A percentile compares a stretch with the other conserved stretches of the same genome.
These are phyloP conservation scores for Zygogramma bicolorata DNA, from an alignment of 2,888 invertebrate genomes.

Conservation along the genomic window DNA sequence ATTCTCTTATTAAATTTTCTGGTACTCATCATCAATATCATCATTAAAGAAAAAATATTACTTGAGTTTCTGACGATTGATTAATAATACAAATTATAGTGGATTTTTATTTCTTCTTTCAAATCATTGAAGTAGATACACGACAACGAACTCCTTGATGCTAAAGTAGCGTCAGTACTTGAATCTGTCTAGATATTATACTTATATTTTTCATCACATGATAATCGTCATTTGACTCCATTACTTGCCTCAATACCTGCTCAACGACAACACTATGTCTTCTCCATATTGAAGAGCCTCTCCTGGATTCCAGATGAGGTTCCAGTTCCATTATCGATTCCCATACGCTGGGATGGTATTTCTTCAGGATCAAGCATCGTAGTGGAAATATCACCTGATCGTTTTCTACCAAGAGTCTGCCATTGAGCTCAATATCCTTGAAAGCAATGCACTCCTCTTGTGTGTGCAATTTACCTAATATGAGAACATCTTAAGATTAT, in stretches of 20 bases:
- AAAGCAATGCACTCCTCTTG: conserved; percentile 51
- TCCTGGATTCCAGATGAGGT: conserved; percentile 73
- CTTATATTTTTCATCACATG: too few species aligned
- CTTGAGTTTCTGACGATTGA: too few species aligned
- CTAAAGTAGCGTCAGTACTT: too few species aligned
- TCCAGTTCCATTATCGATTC: conserved; percentile 70
- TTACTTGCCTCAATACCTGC: conserved; percentile 63
- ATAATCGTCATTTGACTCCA: not conserved
- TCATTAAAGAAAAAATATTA: too few species aligned
- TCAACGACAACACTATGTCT: conserved; percentile 73
- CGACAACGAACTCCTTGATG: too few species aligned
- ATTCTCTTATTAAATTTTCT: too few species aligned
- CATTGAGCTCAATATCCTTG: conserved; percentile 40
- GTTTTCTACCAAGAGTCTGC: conserved; percentile 46
- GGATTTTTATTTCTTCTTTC: too few species aligned
- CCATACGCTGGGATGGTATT: conserved; percentile 69
- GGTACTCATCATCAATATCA: too few species aligned
- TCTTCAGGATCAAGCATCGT: conserved; percentile 73
- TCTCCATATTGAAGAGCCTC: conserved; percentile 73
- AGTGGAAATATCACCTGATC: conserved; percentile 72
- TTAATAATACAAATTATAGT: too few species aligned
- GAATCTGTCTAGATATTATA: too few species aligned
- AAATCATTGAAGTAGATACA: too few species aligned
- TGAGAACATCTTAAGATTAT: too few species aligned
- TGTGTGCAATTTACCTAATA: conserved; percentile 48